Evolutionary conservation across 2,888 invertebrate genomes (phyloP).

Genomic region (Drosophila heteroneura): DNA sequence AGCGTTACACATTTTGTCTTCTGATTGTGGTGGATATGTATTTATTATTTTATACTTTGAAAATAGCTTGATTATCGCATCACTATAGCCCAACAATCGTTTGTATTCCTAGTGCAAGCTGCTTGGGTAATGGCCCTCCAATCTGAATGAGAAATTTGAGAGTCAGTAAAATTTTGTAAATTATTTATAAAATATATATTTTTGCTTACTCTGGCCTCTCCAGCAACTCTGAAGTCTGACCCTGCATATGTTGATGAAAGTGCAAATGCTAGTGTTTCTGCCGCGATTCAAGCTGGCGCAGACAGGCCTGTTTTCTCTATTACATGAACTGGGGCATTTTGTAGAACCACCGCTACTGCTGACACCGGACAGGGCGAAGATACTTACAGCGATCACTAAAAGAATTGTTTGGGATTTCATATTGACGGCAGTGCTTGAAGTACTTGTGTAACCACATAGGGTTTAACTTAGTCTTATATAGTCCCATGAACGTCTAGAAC

Average conservation of each 20-base stretch:
- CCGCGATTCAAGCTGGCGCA: conserved; percentile 25
- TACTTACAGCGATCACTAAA: neutral
- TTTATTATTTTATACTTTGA: neutral
- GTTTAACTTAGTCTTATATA: conserved; percentile 34
- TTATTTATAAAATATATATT: neutral
- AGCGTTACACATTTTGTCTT: conserved; percentile 33
- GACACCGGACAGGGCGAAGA: neutral
- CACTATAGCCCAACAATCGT: neutral
- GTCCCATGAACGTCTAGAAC: neutral
- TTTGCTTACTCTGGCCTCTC: neutral
- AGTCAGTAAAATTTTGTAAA: neutral
- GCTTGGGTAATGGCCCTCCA: conserved; percentile 1
- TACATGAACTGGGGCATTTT: neutral
- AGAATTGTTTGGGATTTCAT: conserved; percentile 31
- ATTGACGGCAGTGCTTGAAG: neutral
- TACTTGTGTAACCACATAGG: neutral
- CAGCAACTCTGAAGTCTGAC: neutral
- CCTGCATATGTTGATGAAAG: neutral
- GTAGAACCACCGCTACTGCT: no score
- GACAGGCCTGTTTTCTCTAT: conserved; percentile 7
- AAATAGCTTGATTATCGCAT: no score
- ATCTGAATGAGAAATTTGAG: neutral
- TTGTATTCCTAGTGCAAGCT: neutral
- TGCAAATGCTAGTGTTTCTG: neutral
- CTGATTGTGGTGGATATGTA: conserved; percentile 1